A percentile compares a stretch with the other conserved stretches of the same genome.
Conservation (phyloP, 2,113 vertebrate genomes). For the Centrocercus urophasianus region DNA sequence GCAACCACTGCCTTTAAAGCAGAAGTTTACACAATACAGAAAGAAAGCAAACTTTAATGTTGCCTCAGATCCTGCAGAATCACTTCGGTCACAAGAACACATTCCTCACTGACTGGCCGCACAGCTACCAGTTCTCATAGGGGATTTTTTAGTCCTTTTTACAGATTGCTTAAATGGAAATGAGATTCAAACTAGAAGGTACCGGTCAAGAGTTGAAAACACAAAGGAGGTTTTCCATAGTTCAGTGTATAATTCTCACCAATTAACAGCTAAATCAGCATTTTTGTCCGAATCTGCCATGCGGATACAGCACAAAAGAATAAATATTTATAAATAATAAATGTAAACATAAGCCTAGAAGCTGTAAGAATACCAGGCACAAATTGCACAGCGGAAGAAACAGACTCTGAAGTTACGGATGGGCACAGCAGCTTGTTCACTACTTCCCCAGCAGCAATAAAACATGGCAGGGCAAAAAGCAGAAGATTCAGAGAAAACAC, state of each 20-base stretch:
- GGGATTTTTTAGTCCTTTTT: neutral
- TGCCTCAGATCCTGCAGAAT: neutral
- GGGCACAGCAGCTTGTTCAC: neutral
- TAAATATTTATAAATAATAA: neutral
- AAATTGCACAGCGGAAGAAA: neutral
- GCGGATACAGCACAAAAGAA: accelerated
- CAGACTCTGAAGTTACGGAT: neutral
- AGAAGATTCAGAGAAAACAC: neutral
- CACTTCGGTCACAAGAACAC: neutral
- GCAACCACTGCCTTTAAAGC: neutral
- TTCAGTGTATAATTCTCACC: accelerated
- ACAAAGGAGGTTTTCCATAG: neutral
- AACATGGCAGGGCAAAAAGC: accelerated
- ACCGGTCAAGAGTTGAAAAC: neutral
- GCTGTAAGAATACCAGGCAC: neutral
- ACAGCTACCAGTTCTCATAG: neutral
- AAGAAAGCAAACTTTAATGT: neutral
- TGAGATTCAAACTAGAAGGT: neutral
- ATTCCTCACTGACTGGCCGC: neutral
- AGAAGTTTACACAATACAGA: neutral
- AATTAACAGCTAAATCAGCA: neutral
- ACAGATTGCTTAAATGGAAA: neutral
- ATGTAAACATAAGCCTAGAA: neutral
- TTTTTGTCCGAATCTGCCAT: accelerated
- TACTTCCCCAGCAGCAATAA: neutral